phyloP scores from a whole-genome alignment of 2,113 vertebrate genomes.

The Strigops habroptila region DNA sequence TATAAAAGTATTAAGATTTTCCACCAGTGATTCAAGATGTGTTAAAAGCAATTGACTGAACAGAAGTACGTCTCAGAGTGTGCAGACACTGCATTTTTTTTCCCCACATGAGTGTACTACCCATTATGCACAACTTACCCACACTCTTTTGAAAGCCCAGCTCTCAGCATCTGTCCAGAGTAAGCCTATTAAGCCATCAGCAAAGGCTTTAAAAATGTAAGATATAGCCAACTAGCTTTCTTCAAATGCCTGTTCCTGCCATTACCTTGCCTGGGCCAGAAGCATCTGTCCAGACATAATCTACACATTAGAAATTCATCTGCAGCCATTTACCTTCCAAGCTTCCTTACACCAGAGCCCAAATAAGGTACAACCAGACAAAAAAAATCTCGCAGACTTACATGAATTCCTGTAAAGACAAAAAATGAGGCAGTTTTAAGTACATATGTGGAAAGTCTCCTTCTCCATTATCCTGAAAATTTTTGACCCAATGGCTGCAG shows the following conservation, averaged over 20 bases:
- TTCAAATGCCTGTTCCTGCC: neutral
- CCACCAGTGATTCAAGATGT: neutral
- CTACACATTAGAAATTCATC: neutral
- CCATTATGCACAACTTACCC: neutral
- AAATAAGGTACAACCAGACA: neutral
- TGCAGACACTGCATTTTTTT: neutral
- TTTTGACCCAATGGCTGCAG: neutral
- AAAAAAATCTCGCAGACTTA: neutral
- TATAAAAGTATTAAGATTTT: neutral
- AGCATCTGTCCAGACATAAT: neutral
- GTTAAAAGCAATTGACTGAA: neutral
- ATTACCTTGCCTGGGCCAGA: neutral
- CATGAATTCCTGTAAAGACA: neutral
- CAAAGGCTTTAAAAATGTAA: neutral
- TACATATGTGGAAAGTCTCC: neutral
- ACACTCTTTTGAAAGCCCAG: neutral
- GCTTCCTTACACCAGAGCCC: neutral
- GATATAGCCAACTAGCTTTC: neutral
- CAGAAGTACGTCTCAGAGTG: neutral
- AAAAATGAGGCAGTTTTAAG: neutral
- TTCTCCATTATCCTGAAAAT: neutral
- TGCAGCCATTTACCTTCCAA: neutral
- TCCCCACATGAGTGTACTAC: fast-evolving
- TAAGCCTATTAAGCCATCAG: neutral
- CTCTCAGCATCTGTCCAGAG: neutral